Percentiles rank a stretch among this genome's conserved stretches.
These are phyloP conservation scores for Cygnus atratus DNA, from an alignment of 2,113 vertebrate species.

Conservation along the genomic window DNA sequence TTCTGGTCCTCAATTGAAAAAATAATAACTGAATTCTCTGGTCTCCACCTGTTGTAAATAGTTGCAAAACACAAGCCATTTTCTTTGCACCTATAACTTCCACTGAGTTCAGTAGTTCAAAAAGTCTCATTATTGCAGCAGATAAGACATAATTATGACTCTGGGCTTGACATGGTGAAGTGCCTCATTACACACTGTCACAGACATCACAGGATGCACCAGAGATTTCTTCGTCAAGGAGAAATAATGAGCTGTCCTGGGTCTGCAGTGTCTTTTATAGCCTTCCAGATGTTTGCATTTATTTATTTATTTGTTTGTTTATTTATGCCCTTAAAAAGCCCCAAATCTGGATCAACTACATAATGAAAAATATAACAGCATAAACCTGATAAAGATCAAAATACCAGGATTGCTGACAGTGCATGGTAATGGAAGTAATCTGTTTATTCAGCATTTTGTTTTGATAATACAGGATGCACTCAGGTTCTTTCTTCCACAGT, in stretches of 20 bases:
- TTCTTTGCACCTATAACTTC: neutral
- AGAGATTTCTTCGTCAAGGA: constrained; percentile 42
- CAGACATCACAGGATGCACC: constrained; percentile 46
- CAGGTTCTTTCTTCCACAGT: neutral
- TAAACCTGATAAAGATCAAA: constrained; percentile 49
- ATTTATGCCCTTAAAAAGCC: neutral
- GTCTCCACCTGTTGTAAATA: neutral
- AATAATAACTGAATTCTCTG: neutral
- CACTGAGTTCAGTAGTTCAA: constrained; percentile 16
- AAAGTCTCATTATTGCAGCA: constrained; percentile 36
- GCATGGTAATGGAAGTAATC: constrained; percentile 1
- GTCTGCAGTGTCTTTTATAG: neutral
- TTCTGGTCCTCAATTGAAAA: neutral
- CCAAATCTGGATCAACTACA: constrained; percentile 9
- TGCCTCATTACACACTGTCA: constrained; percentile 54
- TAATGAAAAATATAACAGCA: constrained; percentile 53
- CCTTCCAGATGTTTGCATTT: constrained; percentile 7
- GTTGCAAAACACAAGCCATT: neutral
- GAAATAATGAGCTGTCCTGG: constrained; percentile 66
- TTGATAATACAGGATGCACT: neutral
- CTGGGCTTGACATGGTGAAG: constrained; percentile 34
- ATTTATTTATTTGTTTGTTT: constrained; percentile 8
- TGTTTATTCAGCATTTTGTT: constrained; percentile 41
- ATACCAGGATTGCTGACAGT: constrained; percentile 26
- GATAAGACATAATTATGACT: constrained; percentile 31